Evolutionary conservation across 1,140 invertebrate species (phyloP).

Genomic region (Conus ventricosus): DNA sequence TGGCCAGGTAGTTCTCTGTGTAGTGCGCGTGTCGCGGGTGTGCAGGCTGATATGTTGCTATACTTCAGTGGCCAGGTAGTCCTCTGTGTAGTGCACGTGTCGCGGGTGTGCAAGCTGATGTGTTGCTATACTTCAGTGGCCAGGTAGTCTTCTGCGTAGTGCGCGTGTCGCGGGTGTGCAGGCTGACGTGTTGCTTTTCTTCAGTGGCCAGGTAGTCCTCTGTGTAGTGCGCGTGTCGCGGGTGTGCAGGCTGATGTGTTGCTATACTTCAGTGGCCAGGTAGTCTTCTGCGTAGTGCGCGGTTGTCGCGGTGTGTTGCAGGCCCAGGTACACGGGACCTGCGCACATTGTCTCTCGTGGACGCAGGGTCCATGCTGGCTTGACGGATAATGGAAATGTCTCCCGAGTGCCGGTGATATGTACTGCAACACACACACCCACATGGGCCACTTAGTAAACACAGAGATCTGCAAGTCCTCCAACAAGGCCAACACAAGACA

Average conservation of each 20-base stretch:
- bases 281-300: slow-evolving; percentile 57
- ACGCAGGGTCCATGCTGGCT: slow-evolving; percentile 32
- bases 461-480: no score
- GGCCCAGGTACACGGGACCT: slow-evolving; percentile 16
- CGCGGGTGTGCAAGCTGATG: no score
- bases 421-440: slow-evolving; percentile 51
- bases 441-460: no score
- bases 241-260: slow-evolving; percentile 13
- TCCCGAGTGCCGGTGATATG: slow-evolving; percentile 48
- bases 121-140: slow-evolving; percentile 63
- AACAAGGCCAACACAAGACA: no score
- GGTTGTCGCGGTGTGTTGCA: no score
- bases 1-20: slow-evolving; percentile 60
- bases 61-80: slow-evolving; percentile 63
- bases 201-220: slow-evolving; percentile 63
- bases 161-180: slow-evolving; percentile 38
- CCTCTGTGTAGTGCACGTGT: slow-evolving; percentile 56
- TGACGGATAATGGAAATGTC: slow-evolving; percentile 52
- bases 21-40: no score
- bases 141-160: slow-evolving; percentile 57
- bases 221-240: slow-evolving; percentile 49
- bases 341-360: slow-evolving; percentile 52
- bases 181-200: slow-evolving; percentile 48
- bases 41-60: slow-evolving; percentile 46
- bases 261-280: slow-evolving; percentile 63